These are phyloP conservation scores for Drosophila yooni DNA, from an alignment of 2,888 invertebrate species.

Conservation along the genomic window DNA sequence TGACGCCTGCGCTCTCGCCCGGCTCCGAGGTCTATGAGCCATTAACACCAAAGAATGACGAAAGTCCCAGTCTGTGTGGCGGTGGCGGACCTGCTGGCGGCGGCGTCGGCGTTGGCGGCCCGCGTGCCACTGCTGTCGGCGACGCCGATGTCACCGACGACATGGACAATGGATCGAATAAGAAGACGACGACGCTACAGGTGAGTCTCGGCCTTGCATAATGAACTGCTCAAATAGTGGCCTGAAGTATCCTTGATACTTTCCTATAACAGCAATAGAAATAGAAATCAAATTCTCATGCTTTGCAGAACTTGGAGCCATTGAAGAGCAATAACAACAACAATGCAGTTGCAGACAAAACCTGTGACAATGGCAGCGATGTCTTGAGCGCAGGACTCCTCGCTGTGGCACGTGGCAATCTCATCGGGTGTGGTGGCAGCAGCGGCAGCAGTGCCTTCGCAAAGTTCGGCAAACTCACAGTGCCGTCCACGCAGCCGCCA, in stretches of 20 bases:
- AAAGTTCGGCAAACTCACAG: slow-evolving; percentile 61
- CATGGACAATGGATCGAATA: slow-evolving; percentile 72
- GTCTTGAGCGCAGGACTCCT: slow-evolving; percentile 51
- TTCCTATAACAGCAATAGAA: not conserved
- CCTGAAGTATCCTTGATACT: not conserved
- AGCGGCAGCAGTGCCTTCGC: slow-evolving; percentile 54
- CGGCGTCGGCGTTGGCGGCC: slow-evolving; percentile 47
- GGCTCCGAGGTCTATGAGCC: slow-evolving; percentile 76
- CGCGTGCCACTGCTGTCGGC: slow-evolving; percentile 45
- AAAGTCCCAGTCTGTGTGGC: slow-evolving; percentile 73
- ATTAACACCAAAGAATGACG: slow-evolving; percentile 76
- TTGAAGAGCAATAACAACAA: slow-evolving; percentile 50
- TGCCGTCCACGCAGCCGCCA: slow-evolving; percentile 35
- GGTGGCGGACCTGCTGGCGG: slow-evolving; percentile 36
- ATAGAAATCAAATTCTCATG: not conserved
- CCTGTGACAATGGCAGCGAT: slow-evolving; percentile 63
- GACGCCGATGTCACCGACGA: slow-evolving; percentile 65
- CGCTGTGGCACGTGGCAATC: slow-evolving; percentile 48
- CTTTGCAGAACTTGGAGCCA: slow-evolving; percentile 64
- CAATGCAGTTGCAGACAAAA: slow-evolving; percentile 49
- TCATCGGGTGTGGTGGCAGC: slow-evolving; percentile 35
- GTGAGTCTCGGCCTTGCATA: slow-evolving; percentile 40
- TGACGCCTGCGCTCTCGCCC: slow-evolving; percentile 68
- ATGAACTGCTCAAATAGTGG: not conserved
- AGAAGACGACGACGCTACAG: slow-evolving; percentile 71